phyloP scores from a whole-genome alignment of 2,888 invertebrate species.

The Lacanobia wlatinum region DNA sequence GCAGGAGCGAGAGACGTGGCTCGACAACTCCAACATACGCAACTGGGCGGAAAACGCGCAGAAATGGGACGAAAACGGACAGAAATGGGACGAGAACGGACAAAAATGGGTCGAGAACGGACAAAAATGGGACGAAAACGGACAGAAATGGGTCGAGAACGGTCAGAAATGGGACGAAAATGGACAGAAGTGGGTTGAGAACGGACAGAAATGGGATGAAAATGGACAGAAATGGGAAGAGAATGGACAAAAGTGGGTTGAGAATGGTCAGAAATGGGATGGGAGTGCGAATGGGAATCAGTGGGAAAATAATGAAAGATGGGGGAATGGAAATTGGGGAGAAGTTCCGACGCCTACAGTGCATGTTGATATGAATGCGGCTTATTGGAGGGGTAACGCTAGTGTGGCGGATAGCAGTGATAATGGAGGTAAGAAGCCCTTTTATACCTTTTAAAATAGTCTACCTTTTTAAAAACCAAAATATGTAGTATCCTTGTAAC shows the following conservation, averaged over 20 bases:
- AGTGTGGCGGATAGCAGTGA: slow-evolving; percentile 88
- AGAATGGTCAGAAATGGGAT: slow-evolving; percentile 73
- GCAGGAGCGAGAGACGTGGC: slow-evolving; percentile 82
- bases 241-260: slow-evolving; percentile 71
- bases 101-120: slow-evolving; percentile 82
- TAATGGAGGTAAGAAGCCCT: slow-evolving; percentile 81
- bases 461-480: too few species aligned
- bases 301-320: slow-evolving; percentile 78
- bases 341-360: slow-evolving; percentile 86
- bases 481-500: too few species aligned
- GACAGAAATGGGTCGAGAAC: slow-evolving; percentile 75
- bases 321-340: slow-evolving; percentile 84
- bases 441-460: neutral
- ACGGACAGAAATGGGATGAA: slow-evolving; percentile 74
- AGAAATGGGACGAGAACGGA: slow-evolving; percentile 82
- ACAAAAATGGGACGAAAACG: slow-evolving; percentile 76
- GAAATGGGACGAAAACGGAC: slow-evolving; percentile 82
- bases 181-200: slow-evolving; percentile 73
- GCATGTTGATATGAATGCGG: slow-evolving; percentile 85
- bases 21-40: slow-evolving; percentile 82
- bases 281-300: slow-evolving; percentile 77
- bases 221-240: slow-evolving; percentile 70
- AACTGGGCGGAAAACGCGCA: slow-evolving; percentile 84
- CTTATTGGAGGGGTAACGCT: slow-evolving; percentile 86
- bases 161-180: slow-evolving; percentile 71